phyloP scores from a whole-genome alignment of 2,888 invertebrate genomes.

The Drosophila paracracens region DNA sequence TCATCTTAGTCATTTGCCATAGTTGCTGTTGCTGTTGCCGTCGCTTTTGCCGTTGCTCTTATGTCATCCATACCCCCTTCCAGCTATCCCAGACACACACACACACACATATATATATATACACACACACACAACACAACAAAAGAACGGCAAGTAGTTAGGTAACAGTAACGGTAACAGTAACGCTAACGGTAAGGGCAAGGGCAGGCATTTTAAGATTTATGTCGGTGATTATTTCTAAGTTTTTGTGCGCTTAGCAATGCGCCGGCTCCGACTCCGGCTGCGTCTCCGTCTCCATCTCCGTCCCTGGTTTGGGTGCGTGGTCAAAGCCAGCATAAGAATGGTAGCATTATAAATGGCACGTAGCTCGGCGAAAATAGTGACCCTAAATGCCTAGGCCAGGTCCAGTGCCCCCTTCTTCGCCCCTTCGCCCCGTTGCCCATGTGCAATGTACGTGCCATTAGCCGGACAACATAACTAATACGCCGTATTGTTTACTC shows the following conservation, averaged over 20 bases:
- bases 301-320: not conserved
- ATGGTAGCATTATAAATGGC: constrained; percentile 21
- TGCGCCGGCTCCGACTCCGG: constrained; percentile 38
- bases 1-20: constrained; percentile 22
- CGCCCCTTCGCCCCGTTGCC: not conserved
- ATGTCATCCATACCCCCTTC: constrained; percentile 1
- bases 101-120: constrained; percentile 9
- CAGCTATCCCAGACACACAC: constrained; percentile 4
- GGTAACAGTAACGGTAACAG: constrained; percentile 18
- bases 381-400: constrained; percentile 27
- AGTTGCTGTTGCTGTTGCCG: constrained; percentile 8
- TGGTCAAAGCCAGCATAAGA: constrained; percentile 8
- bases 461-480: constrained; percentile 13
- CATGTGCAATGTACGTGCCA: constrained; percentile 3
- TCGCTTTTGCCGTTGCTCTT: constrained; percentile 26
- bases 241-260: constrained; percentile 82
- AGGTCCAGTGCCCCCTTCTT: not conserved
- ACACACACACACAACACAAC: constrained; percentile 29
- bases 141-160: constrained; percentile 53
- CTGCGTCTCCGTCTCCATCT: not conserved
- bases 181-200: not conserved
- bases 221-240: constrained; percentile 84
- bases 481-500: constrained; percentile 23
- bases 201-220: constrained; percentile 79
- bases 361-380: constrained; percentile 32